A percentile compares a stretch with the other conserved stretches of the same genome.
These are phyloP conservation scores for Spodoptera exigua DNA, from an alignment of 2,888 invertebrate genomes.

Conservation along the genomic window DNA sequence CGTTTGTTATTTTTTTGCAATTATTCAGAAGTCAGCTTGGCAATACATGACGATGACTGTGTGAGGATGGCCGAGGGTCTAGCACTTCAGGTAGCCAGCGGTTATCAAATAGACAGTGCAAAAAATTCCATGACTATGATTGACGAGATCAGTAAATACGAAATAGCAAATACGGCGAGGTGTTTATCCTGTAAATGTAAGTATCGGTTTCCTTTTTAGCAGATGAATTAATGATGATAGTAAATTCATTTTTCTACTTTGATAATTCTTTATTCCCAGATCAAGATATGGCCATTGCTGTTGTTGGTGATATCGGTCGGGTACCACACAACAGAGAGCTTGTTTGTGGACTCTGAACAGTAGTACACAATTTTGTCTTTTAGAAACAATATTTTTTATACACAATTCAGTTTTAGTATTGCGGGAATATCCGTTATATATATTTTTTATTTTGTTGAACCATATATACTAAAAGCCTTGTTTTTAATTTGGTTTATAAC, in stretches of 20 bases:
- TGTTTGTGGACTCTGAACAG: conserved; percentile 11
- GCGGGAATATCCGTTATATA: too few species aligned
- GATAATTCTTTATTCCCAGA: conserved; percentile 50
- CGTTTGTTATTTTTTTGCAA: background rate
- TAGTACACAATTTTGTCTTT: background rate
- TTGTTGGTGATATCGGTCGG: conserved; percentile 75
- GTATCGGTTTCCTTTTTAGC: conserved; percentile 12
- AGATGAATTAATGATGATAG: background rate
- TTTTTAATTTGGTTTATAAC: too few species aligned
- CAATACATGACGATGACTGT: conserved; percentile 72
- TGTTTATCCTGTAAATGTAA: conserved; percentile 65
- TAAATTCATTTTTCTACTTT: background rate
- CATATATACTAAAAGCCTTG: too few species aligned
- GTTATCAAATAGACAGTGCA: conserved; percentile 65
- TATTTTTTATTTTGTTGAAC: too few species aligned
- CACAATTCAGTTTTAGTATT: too few species aligned
- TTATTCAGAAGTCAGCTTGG: conserved; percentile 70
- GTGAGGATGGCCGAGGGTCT: conserved; percentile 68
- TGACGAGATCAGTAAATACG: conserved; percentile 65
- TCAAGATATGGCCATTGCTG: conserved; percentile 73
- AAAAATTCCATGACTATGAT: conserved; percentile 60
- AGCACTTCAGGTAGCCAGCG: conserved; percentile 72
- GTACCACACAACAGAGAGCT: conserved; percentile 71
- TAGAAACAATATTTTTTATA: background rate
- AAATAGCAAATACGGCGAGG: conserved; percentile 65